Conservation (phyloP, 2,797 vertebrate genomes). For the Synanceia verrucosa region DNA sequence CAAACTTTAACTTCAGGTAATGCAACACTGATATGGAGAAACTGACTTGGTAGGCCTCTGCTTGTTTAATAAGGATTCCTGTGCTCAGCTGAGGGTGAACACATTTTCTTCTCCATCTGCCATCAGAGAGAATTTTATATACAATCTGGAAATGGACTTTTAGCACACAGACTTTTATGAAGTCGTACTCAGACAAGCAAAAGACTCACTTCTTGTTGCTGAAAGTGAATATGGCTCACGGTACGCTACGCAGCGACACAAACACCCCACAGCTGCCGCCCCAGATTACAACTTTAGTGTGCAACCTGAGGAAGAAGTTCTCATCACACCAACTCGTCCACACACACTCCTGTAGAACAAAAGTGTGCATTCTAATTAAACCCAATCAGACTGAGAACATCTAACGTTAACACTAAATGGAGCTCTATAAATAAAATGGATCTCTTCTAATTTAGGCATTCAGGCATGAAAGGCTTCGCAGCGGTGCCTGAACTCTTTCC, state of each 20-base stretch:
- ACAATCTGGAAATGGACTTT: slow-evolving; percentile 41
- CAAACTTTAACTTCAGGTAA: slow-evolving; percentile 35
- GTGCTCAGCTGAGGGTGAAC: neutral
- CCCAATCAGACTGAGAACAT: slow-evolving; percentile 54
- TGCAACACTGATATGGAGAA: slow-evolving; percentile 20
- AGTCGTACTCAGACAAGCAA: slow-evolving; percentile 2
- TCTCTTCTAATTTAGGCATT: slow-evolving; percentile 64
- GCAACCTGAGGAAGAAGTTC: slow-evolving; percentile 34
- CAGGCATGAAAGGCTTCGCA: slow-evolving; percentile 56
- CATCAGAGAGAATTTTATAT: slow-evolving; percentile 27
- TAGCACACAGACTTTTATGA: slow-evolving; percentile 18
- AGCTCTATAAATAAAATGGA: slow-evolving; percentile 69
- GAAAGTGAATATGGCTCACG: slow-evolving; percentile 11
- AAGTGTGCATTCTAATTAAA: slow-evolving; percentile 58
- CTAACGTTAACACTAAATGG: slow-evolving; percentile 60
- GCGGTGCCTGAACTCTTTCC: slow-evolving; percentile 49
- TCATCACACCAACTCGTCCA: neutral
- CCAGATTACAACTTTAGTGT: slow-evolving; percentile 19
- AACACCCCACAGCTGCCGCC: slow-evolving; percentile 43
- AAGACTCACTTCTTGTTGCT: slow-evolving; percentile 14
- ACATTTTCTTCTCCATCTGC: slow-evolving; percentile 15
- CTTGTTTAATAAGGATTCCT: slow-evolving; percentile 13
- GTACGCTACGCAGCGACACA: slow-evolving; percentile 19
- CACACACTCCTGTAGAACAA: slow-evolving; percentile 22
- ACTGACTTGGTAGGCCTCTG: slow-evolving; percentile 9